A percentile compares a stretch with the other conserved stretches of the same genome.
Evolutionary conservation across 2,113 vertebrate species (phyloP).

Genomic region (Mandrillus leucophaeus): DNA sequence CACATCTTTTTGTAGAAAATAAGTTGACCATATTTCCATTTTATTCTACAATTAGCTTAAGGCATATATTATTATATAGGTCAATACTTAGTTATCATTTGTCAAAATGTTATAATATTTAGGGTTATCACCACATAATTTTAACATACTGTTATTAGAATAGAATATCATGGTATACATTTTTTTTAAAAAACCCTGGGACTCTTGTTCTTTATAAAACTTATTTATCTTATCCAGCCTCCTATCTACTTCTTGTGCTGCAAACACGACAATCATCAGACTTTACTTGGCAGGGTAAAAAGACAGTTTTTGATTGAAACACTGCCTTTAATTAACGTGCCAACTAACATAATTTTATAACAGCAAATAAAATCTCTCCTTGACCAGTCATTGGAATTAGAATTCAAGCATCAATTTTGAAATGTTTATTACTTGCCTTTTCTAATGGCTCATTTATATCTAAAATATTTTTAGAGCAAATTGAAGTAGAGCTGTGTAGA

Average conservation of each 20-base stretch:
- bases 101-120: neutral
- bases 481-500: neutral
- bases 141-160: neutral
- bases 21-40: neutral
- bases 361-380: slow-evolving; percentile 48
- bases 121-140: neutral
- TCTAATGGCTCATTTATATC: slow-evolving; percentile 20
- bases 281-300: neutral
- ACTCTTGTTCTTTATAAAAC: neutral
- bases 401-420: slow-evolving; percentile 5
- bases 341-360: neutral
- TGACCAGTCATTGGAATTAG: slow-evolving; percentile 49
- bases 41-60: neutral
- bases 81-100: neutral
- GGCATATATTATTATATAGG: neutral
- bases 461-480: slow-evolving; percentile 58
- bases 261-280: neutral
- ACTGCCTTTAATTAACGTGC: neutral
- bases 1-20: neutral
- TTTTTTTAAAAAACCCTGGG: neutral
- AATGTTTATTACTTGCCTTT: slow-evolving; percentile 39
- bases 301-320: neutral
- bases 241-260: neutral
- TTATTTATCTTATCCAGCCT: neutral
- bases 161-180: neutral